A percentile compares a stretch with the other conserved stretches of the same genome.
These are phyloP conservation scores for Hyperoplus immaculatus DNA, from an alignment of 2,797 vertebrate genomes.

Conservation along the genomic window DNA sequence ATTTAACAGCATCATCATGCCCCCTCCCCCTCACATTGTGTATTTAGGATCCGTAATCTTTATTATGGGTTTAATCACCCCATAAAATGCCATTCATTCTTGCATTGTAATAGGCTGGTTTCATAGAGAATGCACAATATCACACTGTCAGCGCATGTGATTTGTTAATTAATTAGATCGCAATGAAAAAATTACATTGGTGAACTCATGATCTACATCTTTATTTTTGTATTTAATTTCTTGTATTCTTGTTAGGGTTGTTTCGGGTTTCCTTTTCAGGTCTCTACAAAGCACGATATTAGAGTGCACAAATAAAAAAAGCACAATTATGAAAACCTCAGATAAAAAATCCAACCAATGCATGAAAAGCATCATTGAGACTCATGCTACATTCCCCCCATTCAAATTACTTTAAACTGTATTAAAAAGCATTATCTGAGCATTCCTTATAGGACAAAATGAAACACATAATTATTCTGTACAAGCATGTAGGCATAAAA, in stretches of 20 bases:
- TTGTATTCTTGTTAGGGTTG: neutral
- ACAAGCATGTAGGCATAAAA: neutral
- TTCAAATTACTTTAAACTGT: neutral
- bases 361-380: neutral
- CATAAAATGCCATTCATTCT: constrained; percentile 6
- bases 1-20: neutral
- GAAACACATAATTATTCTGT: fast-evolving
- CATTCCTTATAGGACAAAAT: neutral
- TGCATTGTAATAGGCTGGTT: neutral
- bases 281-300: neutral
- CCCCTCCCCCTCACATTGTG: neutral
- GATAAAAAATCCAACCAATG: neutral
- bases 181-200: neutral
- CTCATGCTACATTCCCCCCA: neutral
- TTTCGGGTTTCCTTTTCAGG: neutral
- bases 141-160: neutral
- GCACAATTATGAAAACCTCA: neutral
- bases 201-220: neutral
- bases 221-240: neutral
- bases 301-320: neutral
- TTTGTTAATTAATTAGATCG: constrained; percentile 3
- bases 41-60: constrained; percentile 19
- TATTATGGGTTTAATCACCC: neutral
- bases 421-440: neutral
- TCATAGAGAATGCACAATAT: neutral